Evolutionary conservation across 2,888 invertebrate genomes (phyloP).

Genomic region (Alitta virens): DNA sequence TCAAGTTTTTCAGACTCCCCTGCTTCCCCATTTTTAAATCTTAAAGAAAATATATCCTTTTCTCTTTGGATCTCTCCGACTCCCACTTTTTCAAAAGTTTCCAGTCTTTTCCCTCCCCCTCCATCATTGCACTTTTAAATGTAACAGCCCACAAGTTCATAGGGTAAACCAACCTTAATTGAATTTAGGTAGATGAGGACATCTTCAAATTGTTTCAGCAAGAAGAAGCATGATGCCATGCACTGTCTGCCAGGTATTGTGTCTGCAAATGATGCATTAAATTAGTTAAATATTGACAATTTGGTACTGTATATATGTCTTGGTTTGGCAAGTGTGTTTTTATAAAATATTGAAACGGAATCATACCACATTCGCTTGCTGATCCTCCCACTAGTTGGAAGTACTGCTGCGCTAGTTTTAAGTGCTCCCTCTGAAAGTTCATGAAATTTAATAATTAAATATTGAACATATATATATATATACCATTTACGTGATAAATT

Average conservation of each 20-base stretch:
- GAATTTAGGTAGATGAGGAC: conserved; percentile 94
- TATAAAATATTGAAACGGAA: no score
- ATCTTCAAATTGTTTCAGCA: conserved; percentile 92
- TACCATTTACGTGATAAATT: no score
- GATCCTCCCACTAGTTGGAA: conserved; percentile 95
- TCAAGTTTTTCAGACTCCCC: no score
- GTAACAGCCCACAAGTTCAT: no score
- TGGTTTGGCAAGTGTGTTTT: neutral
- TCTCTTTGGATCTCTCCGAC: no score
- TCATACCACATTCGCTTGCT: conserved; percentile 79
- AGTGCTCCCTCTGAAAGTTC: conserved; percentile 77
- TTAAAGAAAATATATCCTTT: no score
- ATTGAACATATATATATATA: no score
- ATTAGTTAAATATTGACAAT: neutral
- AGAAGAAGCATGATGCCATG: conserved; percentile 96
- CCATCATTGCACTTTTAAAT: no score
- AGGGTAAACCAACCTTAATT: conserved; percentile 73
- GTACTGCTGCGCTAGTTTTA: conserved; percentile 93
- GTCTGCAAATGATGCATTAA: conserved; percentile 62
- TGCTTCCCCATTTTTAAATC: no score
- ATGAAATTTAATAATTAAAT: no score
- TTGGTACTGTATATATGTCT: neutral
- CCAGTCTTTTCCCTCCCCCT: no score
- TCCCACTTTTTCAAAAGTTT: no score
- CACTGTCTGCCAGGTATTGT: conserved; percentile 91